A percentile compares a stretch with the other conserved stretches of the same genome.
phyloP scores from a whole-genome alignment of 1,140 invertebrate genomes.

The Temnothorax longispinosus region DNA sequence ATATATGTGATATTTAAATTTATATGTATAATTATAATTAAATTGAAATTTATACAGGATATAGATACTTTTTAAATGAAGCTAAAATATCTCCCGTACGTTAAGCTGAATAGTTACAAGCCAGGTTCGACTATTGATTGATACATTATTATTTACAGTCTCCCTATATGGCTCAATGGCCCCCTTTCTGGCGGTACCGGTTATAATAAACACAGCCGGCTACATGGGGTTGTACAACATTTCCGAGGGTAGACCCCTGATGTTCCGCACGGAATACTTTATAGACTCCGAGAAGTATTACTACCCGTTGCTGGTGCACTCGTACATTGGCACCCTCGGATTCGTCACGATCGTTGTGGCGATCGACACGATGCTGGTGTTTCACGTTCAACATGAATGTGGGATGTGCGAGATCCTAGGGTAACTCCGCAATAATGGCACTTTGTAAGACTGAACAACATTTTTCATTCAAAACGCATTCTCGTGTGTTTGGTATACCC shows the following conservation, averaged over 20 bases:
- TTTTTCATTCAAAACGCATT: conserved; percentile 20
- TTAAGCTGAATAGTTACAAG: not conserved
- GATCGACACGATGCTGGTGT: conserved; percentile 68
- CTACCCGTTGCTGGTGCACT: conserved; percentile 69
- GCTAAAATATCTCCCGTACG: not conserved
- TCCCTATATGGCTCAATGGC: conserved; percentile 71
- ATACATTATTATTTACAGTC: conserved; percentile 50
- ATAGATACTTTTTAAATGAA: not conserved
- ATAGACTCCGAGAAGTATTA: conserved; percentile 72
- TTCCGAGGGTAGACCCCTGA: conserved; percentile 53
- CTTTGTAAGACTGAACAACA: conserved; percentile 44
- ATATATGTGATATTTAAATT: not conserved
- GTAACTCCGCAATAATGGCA: conserved; percentile 66
- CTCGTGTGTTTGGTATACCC: not conserved
- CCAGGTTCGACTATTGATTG: not conserved
- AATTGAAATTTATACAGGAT: not conserved
- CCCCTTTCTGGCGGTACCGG: conserved; percentile 71
- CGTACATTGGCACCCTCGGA: conserved; percentile 68
- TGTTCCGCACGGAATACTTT: conserved; percentile 74
- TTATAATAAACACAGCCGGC: conserved; percentile 57
- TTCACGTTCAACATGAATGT: conserved; percentile 71
- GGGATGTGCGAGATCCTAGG: conserved; percentile 73
- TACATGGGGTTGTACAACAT: conserved; percentile 44
- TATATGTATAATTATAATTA: not conserved
- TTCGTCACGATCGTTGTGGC: conserved; percentile 71